Evolutionary conservation across 1,140 invertebrate genomes (phyloP).

Genomic region (Micrasema minimum): DNA sequence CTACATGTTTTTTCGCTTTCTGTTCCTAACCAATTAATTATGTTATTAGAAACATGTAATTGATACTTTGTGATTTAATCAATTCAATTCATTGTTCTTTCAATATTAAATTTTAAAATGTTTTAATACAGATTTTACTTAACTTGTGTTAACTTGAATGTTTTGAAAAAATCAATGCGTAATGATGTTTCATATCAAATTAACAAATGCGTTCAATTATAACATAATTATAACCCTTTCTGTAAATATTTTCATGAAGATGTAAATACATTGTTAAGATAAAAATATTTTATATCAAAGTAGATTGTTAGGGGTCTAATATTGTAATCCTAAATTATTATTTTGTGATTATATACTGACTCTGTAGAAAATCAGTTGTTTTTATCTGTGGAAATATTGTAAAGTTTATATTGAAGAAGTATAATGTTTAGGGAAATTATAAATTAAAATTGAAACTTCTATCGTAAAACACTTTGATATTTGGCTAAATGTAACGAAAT

Average conservation of each 20-base stretch:
- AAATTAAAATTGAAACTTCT: background rate
- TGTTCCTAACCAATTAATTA: no score
- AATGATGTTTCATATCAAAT: no score
- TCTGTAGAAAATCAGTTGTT: background rate
- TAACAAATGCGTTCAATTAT: no score
- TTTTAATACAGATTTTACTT: no score
- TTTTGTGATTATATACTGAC: background rate
- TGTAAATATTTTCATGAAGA: conserved; percentile 4
- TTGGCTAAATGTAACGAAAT: conserved; percentile 7
- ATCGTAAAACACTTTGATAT: conserved; percentile 1
- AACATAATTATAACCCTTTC: background rate
- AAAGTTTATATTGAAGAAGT: background rate
- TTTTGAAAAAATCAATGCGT: no score
- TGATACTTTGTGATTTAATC: no score
- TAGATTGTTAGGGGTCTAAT: background rate
- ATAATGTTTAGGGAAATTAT: background rate
- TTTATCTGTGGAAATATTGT: background rate
- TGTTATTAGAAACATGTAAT: no score
- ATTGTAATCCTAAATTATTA: background rate
- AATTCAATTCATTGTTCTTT: no score
- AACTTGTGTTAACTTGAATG: no score
- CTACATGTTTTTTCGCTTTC: no score
- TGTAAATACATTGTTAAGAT: conserved; percentile 16
- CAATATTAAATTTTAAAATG: no score
- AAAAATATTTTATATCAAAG: conserved; percentile 29